These are phyloP conservation scores for Polydrusus tereticollis DNA, from an alignment of 2,888 invertebrate species.

Conservation along the genomic window DNA sequence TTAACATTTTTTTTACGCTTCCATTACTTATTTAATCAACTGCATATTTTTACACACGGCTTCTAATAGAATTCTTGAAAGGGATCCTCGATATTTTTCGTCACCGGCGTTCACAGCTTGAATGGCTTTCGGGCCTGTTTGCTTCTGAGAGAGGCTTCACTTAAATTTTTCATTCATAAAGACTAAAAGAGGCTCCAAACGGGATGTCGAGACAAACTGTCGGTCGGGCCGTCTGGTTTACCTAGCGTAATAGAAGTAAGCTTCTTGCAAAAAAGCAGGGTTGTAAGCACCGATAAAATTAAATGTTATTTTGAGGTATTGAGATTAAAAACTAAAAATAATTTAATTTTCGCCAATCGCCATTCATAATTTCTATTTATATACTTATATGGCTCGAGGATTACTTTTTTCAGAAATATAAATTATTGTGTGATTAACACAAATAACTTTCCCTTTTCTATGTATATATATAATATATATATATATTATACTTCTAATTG, in stretches of 20 bases:
- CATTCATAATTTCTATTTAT: too few species aligned
- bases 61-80: constrained; percentile 15
- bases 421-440: too few species aligned
- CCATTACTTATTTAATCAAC: constrained; percentile 16
- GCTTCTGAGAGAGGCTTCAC: neutral
- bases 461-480: too few species aligned
- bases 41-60: neutral
- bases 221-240: neutral
- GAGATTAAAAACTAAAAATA: too few species aligned
- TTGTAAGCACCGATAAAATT: neutral
- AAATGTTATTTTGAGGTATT: too few species aligned
- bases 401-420: too few species aligned
- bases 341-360: too few species aligned
- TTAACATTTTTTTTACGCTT: constrained; percentile 3
- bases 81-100: constrained; percentile 8
- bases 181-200: constrained; percentile 1
- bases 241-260: neutral
- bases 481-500: too few species aligned
- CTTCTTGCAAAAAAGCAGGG: neutral
- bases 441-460: too few species aligned
- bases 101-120: constrained; percentile 5
- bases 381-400: too few species aligned
- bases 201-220: constrained; percentile 7
- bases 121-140: constrained; percentile 13
- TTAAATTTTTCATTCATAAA: constrained; percentile 8